A percentile compares a stretch with the other conserved stretches of the same genome.
phyloP scores from a whole-genome alignment of 2,888 invertebrate genomes.

The Parnassius smintheus region DNA sequence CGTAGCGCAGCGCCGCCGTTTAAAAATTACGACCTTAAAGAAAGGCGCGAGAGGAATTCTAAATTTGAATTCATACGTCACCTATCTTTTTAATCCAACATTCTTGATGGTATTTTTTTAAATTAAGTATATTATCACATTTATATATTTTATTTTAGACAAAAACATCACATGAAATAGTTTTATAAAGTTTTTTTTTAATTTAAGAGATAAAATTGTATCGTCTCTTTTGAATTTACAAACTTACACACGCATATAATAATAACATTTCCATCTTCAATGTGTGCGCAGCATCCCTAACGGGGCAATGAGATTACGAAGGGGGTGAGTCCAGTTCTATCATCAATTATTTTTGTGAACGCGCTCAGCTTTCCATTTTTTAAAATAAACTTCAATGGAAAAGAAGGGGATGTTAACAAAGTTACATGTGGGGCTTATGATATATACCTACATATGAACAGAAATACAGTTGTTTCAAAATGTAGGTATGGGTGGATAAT shows the following conservation, averaged over 20 bases:
- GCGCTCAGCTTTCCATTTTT: conserved; percentile 71
- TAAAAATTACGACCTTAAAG: conserved; percentile 37
- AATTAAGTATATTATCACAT: background rate
- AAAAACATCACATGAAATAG: background rate
- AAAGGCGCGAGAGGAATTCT: conserved; percentile 33
- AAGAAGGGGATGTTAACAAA: conserved; percentile 62
- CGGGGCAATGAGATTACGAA: conserved; percentile 58
- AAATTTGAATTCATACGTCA: conserved; percentile 29
- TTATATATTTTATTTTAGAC: background rate
- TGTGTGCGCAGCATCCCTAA: conserved; percentile 28
- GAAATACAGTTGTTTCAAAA: conserved; percentile 21
- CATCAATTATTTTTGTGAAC: conserved; percentile 74
- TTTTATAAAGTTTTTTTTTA: background rate
- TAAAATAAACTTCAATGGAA: conserved; percentile 65
- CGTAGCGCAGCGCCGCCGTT: conserved; percentile 33
- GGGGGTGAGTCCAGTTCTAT: conserved; percentile 62
- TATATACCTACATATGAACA: conserved; percentile 8
- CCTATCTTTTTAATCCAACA: too few species aligned
- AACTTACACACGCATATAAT: background rate
- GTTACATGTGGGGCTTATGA: conserved; percentile 51
- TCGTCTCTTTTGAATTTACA: background rate
- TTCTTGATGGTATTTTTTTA: background rate
- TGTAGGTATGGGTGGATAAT: conserved; percentile 26
- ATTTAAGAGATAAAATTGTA: background rate
- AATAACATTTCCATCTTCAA: background rate